Evolutionary conservation across 2,797 vertebrate genomes (phyloP), one percentile per base, ranked within the genome.

Genomic region (Bucorvus abyssinicus): DNA sequence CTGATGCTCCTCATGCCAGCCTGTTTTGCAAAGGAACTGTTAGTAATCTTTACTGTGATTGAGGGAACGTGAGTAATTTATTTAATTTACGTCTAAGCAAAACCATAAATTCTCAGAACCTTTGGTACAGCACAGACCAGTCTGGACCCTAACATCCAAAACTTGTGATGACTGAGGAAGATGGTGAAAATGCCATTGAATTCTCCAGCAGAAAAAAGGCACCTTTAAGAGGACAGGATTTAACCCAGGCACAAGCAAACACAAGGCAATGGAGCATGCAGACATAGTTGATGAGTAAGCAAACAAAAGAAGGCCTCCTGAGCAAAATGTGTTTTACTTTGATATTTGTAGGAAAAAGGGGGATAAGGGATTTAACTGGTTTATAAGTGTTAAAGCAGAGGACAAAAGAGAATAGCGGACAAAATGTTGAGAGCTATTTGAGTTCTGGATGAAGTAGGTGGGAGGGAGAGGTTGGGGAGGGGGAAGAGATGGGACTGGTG

Each of bases 301-400:
- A 69, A 90, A 93, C 64, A 91, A 84, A 92, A 88, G 59, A 45
- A 50, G 45, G 57, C 32, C 74, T 81, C 83, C 38, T 69, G 83
- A 94, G 87, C 49, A 93, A 94, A 95, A 85, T n/a, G 34, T 79
- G 52, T 42, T 97, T 95, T 94, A 84, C 87, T 84, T 93, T 94
- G 67, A 79, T 90, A 83, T 85, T 92, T 91, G 36, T 24, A 83
- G 71, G 53, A 68, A 87, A 95, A 90, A 34, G 4, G 2, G 22
- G 53, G 45, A 63, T 82, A 77, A 89, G 19, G 55, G 65, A 86
- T 84, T 93, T 91, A 63, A 32, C 8, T 53, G 40, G 40, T 87
- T 77, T 78, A n/a, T 80, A 85, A 52, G 19, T 70, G 22, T 64
- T 87, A 69, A 89, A 74, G 27, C 23, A 80, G 71, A 77, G 22